Evolutionary conservation across 2,888 invertebrate species (phyloP), one percentile per base, ranked within the genome.

Genomic region (Stenchaetothrips biformis): DNA sequence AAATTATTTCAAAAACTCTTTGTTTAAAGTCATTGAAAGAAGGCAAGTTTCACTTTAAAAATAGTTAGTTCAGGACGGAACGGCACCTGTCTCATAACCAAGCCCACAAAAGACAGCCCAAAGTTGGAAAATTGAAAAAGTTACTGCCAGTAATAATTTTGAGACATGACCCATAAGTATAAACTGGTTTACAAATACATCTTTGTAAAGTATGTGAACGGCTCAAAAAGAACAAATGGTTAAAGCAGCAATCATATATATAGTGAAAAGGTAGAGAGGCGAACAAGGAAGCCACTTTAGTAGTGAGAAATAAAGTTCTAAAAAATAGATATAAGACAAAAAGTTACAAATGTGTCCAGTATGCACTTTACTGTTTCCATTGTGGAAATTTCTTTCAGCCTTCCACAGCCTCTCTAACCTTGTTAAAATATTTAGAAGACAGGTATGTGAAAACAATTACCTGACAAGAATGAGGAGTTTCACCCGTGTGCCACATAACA

Each of bases 401-500:
- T 37, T 37, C 37, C 37, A 37, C 4, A 37, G 37, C 37, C 37
- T 37, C 37, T 37, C 37, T 37, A 37, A 1, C 4, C 18, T 67
- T 67, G 2, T 67, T 67, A 2, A 18, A 37, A 16, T 18, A 77
- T 27, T 27, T 9, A 27, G 6, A 27, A 18, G n/a, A 37, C 16
- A 78, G 37, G 48, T 48, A 13, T 21, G 16, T 16, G 53, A 62
- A 62, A 79, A 49, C 6, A 62, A 25, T 7, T 78, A 84, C 81
- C 47, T 83, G 83, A 80, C 85, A 85, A 18, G 83, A 83, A 80
- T 85, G 85, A 21, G 84, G 84, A 67, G 84, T 85, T 80, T 84
- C 84, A 79, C 85, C 85, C 81, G 92, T 92, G 84, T 93, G 93
- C 93, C 93, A 93, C 92, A 93, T 92, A 82, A 93, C 92, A 85